These are phyloP conservation scores for Rhagoletis pomonella DNA, from an alignment of 1,140 invertebrate genomes.

Conservation along the genomic window DNA sequence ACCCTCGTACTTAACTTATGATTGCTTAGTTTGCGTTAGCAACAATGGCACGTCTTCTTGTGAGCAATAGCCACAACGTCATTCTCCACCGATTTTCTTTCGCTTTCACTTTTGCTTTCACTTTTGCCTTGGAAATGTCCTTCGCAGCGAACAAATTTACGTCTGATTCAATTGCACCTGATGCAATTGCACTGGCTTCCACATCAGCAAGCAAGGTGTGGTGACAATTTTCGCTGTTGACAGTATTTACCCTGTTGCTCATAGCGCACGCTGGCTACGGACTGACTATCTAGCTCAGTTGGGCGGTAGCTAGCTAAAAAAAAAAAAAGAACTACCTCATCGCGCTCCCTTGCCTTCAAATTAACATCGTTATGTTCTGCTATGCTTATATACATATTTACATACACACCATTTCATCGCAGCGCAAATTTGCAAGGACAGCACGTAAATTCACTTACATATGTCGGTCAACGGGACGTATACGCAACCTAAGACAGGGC, in stretches of 20 bases:
- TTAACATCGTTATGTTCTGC: neutral
- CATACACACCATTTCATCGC: neutral
- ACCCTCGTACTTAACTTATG: neutral
- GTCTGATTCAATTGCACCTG: constrained; percentile 44
- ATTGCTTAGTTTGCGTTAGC: neutral
- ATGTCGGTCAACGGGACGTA: neutral
- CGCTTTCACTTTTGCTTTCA: neutral
- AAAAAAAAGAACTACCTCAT: neutral
- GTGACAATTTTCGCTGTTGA: neutral
- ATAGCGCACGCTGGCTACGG: neutral
- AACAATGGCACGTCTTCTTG: neutral
- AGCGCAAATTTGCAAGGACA: neutral
- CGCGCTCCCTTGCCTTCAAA: neutral
- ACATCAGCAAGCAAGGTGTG: neutral
- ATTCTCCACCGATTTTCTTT: neutral
- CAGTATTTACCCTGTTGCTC: neutral
- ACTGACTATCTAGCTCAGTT: neutral
- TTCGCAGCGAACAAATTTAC: constrained; percentile 21
- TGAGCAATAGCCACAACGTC: neutral
- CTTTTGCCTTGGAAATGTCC: neutral
- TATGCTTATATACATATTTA: neutral
- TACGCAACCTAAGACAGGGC: neutral
- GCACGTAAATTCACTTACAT: constrained; percentile 17
- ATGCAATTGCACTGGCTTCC: constrained; percentile 37
- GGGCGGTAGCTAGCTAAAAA: neutral